phyloP scores from a whole-genome alignment of 2,888 invertebrate species.

The Acrobasis consociella region DNA sequence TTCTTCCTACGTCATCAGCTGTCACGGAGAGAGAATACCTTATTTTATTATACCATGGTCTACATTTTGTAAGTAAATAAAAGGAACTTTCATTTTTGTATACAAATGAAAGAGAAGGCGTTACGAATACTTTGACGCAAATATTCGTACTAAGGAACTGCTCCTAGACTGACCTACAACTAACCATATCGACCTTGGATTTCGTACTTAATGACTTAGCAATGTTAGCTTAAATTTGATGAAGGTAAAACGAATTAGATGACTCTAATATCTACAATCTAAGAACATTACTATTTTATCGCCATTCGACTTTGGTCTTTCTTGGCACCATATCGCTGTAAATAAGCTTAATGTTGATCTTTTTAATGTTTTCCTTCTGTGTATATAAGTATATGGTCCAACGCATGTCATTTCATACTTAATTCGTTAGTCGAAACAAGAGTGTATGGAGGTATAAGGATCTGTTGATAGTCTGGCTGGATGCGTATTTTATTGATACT shows the following conservation, averaged over 20 bases:
- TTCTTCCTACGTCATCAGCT: too few species aligned
- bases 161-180: conserved; percentile 56
- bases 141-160: conserved; percentile 19
- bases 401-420: conserved; percentile 45
- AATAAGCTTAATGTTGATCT: conserved; percentile 44
- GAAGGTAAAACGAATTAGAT: conserved; percentile 9
- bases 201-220: conserved; percentile 23
- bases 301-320: conserved; percentile 5
- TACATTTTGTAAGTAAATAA: too few species aligned
- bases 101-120: too few species aligned
- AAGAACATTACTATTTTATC: conserved; percentile 6
- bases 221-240: conserved; percentile 3
- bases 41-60: too few species aligned
- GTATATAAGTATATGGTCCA: conserved; percentile 45
- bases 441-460: background rate
- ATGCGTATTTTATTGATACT: too few species aligned
- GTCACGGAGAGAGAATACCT: too few species aligned
- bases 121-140: too few species aligned
- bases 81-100: too few species aligned
- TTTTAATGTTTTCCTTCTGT: conserved; percentile 44
- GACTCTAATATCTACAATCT: conserved; percentile 7
- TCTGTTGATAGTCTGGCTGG: too few species aligned
- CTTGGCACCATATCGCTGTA: conserved; percentile 45
- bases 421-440: conserved; percentile 23
- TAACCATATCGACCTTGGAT: conserved; percentile 46